Percentiles rank a stretch among this genome's conserved stretches.
These are phyloP conservation scores for Oscheius sp. DNA, from an alignment of 1,140 invertebrate genomes.

Conservation along the genomic window DNA sequence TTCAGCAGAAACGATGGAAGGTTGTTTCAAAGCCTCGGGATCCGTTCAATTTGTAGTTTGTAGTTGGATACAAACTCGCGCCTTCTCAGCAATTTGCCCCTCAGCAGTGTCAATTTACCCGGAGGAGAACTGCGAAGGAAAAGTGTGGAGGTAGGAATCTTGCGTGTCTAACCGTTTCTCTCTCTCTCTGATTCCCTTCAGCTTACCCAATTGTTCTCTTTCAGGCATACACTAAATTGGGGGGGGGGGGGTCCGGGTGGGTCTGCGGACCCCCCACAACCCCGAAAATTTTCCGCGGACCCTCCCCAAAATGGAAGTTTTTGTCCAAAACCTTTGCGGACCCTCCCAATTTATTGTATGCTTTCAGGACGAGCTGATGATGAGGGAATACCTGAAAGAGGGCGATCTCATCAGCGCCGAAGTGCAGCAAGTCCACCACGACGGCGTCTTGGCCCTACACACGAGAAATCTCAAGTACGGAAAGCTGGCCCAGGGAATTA, in stretches of 20 bases:
- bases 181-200: too few species aligned
- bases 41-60: too few species aligned
- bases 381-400: constrained; percentile 89
- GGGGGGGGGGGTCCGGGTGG: too few species aligned
- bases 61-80: constrained; percentile 66
- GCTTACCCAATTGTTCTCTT: too few species aligned
- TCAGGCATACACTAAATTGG: too few species aligned
- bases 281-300: too few species aligned
- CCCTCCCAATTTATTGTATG: not conserved
- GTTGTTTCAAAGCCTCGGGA: too few species aligned
- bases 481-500: constrained; percentile 81
- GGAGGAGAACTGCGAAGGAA: constrained; percentile 89
- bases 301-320: too few species aligned
- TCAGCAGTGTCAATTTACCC: constrained; percentile 93
- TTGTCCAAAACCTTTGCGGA: too few species aligned
- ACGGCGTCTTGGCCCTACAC: constrained; percentile 87
- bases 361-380: constrained; percentile 82
- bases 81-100: constrained; percentile 79
- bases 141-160: constrained; percentile 71
- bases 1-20: constrained; percentile 84
- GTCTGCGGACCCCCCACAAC: too few species aligned
- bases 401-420: constrained; percentile 87
- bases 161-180: too few species aligned
- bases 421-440: constrained; percentile 78
- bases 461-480: constrained; percentile 95